Evolutionary conservation across 2,888 invertebrate genomes (phyloP).

Genomic region (Silvanus unidentatus): DNA sequence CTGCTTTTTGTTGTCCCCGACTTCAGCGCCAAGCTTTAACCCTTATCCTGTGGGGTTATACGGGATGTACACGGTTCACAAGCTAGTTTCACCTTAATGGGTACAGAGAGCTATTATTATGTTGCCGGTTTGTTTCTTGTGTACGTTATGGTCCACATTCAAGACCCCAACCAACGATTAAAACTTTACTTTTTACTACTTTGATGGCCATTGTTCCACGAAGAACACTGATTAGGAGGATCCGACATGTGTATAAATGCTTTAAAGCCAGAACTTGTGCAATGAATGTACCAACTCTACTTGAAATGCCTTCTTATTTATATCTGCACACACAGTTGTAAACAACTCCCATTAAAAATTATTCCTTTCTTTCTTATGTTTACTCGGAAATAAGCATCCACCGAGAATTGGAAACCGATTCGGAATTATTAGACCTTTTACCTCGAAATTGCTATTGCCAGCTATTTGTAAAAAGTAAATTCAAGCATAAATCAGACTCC

Average conservation of each 20-base stretch:
- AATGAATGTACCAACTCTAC: background rate
- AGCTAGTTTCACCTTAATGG: slow-evolving; percentile 19
- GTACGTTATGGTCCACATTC: slow-evolving; percentile 10
- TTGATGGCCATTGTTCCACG: background rate
- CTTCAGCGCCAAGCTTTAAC: slow-evolving; percentile 37
- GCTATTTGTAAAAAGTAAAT: too few species aligned
- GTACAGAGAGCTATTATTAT: slow-evolving; percentile 24
- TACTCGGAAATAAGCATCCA: too few species aligned
- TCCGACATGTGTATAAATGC: slow-evolving; percentile 2
- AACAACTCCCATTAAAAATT: too few species aligned
- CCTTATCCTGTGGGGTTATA: slow-evolving; percentile 36
- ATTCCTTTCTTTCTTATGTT: too few species aligned
- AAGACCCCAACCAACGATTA: slow-evolving; percentile 7
- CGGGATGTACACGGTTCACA: slow-evolving; percentile 18
- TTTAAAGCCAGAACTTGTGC: slow-evolving; percentile 6
- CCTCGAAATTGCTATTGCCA: too few species aligned
- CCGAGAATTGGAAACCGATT: too few species aligned
- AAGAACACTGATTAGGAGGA: background rate
- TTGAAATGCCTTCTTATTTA: background rate
- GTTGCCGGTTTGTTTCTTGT: slow-evolving; percentile 21
- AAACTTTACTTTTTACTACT: slow-evolving; percentile 10
- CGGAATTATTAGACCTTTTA: too few species aligned
- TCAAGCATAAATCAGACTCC: too few species aligned
- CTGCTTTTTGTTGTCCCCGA: slow-evolving; percentile 43
- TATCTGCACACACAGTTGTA: too few species aligned